phyloP scores from a whole-genome alignment of 2,113 vertebrate genomes.

The Chlorocebus sabaeus region DNA sequence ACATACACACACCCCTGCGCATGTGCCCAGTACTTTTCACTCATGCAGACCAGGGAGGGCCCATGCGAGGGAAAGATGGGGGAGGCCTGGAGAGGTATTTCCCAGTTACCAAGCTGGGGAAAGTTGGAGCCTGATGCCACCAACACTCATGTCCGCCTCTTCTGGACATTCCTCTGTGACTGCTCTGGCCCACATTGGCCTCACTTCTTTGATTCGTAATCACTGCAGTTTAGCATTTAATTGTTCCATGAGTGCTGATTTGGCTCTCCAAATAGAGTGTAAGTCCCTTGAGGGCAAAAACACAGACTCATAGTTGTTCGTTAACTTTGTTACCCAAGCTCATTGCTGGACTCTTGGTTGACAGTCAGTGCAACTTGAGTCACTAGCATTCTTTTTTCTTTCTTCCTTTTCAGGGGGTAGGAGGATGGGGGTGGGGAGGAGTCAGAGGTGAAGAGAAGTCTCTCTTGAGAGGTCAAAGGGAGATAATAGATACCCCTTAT shows the following conservation, averaged over 20 bases:
- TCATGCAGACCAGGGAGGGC: background rate
- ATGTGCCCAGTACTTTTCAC: background rate
- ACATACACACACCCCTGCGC: background rate
- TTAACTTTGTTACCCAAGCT: background rate
- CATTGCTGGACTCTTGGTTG: background rate
- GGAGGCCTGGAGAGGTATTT: background rate
- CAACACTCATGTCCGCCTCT: background rate
- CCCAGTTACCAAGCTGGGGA: background rate
- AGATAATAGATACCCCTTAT: background rate
- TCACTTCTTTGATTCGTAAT: background rate
- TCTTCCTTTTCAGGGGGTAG: background rate
- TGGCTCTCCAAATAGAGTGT: background rate
- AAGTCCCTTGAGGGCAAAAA: background rate
- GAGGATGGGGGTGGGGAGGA: background rate
- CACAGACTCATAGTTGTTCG: background rate
- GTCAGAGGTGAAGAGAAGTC: background rate
- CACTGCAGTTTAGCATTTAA: background rate
- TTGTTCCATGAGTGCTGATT: background rate
- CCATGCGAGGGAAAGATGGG: background rate
- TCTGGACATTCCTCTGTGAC: background rate
- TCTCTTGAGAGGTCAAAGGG: background rate
- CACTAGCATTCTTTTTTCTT: background rate
- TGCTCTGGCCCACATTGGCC: background rate
- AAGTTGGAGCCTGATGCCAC: background rate
- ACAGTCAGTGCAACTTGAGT: background rate